phyloP scores from a whole-genome alignment of 2,888 invertebrate genomes.

The Metacarcinus magister region DNA sequence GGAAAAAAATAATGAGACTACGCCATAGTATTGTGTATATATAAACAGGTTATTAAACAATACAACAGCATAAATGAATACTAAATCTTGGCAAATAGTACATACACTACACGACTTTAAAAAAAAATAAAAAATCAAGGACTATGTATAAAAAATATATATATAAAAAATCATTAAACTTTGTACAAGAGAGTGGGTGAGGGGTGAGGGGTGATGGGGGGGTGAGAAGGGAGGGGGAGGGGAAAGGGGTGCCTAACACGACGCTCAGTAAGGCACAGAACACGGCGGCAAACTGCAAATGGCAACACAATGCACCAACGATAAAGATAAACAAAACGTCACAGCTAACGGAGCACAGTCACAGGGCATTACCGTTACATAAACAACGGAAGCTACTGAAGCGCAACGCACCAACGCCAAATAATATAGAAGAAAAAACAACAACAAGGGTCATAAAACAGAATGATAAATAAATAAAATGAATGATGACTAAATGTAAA shows the following conservation, averaged over 20 bases:
- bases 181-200: background rate
- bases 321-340: conserved; percentile 26
- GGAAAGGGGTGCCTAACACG: background rate
- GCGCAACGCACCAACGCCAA: background rate
- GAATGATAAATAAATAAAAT: background rate
- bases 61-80: background rate
- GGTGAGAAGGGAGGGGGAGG: background rate
- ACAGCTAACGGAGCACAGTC: background rate
- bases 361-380: background rate
- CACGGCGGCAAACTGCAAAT: background rate
- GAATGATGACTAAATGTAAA: background rate
- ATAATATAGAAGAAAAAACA: background rate
- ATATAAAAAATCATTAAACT: background rate
- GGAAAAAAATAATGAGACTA: background rate
- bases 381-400: background rate
- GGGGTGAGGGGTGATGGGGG: background rate
- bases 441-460: background rate
- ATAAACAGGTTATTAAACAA: conserved; percentile 26
- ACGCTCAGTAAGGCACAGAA: background rate
- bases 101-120: background rate
- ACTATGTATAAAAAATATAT: background rate
- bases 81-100: background rate
- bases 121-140: background rate
- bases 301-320: conserved; percentile 11
- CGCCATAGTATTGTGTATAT: background rate